A percentile compares a stretch with the other conserved stretches of the same genome.
Conservation (phyloP, 2,888 invertebrate genomes). For the Heteromurus nitidus region DNA sequence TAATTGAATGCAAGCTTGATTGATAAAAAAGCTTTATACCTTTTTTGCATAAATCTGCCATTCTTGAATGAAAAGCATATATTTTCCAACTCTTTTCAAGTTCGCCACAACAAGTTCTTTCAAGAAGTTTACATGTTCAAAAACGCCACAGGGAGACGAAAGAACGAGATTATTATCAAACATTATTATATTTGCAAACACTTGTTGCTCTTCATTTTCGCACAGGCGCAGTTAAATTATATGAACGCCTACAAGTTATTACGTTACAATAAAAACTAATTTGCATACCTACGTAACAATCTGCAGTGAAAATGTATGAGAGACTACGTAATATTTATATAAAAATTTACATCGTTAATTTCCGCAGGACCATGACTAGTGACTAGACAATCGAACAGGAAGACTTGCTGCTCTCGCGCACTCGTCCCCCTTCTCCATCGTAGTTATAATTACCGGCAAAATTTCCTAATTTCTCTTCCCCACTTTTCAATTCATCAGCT, state of each 20-base stretch:
- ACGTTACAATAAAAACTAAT: not conserved
- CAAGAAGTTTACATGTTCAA: not conserved
- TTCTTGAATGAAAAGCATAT: not conserved
- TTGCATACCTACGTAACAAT: slow-evolving; percentile 18
- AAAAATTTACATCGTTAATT: slow-evolving; percentile 6
- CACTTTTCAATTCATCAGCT: slow-evolving; percentile 80
- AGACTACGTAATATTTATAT: slow-evolving; percentile 1
- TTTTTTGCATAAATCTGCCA: slow-evolving; percentile 15
- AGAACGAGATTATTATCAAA: too few relatives aligned
- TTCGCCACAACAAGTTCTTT: slow-evolving; percentile 5
- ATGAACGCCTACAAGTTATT: slow-evolving; percentile 17
- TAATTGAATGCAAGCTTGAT: not conserved
- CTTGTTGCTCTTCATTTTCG: too few relatives aligned
- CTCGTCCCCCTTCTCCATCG: not conserved
- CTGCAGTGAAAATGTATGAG: not conserved
- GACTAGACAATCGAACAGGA: slow-evolving; percentile 44
- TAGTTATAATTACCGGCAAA: not conserved
- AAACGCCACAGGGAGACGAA: too few relatives aligned
- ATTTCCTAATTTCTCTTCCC: slow-evolving; percentile 43
- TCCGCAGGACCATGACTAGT: not conserved
- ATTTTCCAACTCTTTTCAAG: not conserved
- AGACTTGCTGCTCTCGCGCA: slow-evolving; percentile 2
- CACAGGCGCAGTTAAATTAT: too few relatives aligned
- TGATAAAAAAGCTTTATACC: not conserved
- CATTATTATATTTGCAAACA: too few relatives aligned